A percentile compares a stretch with the other conserved stretches of the same genome.
phyloP scores from a whole-genome alignment of 2,113 vertebrate genomes.

The Neopipo cinnamomea region DNA sequence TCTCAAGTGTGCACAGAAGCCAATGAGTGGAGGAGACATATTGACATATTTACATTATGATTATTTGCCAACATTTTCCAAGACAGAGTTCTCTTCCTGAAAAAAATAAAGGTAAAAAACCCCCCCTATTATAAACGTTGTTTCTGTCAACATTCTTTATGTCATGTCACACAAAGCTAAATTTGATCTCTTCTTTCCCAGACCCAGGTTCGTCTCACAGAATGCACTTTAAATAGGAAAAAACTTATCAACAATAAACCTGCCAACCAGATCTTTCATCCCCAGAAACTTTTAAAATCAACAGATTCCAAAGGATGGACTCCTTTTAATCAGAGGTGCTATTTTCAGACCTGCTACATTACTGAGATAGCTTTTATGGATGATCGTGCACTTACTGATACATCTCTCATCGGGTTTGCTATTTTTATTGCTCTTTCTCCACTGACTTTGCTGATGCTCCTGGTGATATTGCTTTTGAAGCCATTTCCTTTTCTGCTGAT shows the following conservation, averaged over 20 bases:
- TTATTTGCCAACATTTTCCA: not conserved
- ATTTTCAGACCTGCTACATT: not conserved
- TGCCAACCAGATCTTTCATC: not conserved
- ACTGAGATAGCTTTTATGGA: not conserved
- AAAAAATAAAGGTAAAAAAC: not conserved
- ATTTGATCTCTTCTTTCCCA: not conserved
- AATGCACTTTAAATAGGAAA: not conserved
- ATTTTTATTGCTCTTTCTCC: not conserved
- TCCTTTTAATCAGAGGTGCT: not conserved
- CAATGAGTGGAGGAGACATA: not conserved
- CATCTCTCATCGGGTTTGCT: not conserved
- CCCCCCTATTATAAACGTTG: not conserved
- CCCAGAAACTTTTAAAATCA: not conserved
- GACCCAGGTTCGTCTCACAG: not conserved
- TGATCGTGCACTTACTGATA: not conserved
- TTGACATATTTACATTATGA: not conserved
- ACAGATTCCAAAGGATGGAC: not conserved
- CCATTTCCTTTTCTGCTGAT: not conserved
- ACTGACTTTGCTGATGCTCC: not conserved
- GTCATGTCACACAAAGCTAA: not conserved
- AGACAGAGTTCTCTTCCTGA: not conserved
- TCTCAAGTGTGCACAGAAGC: not conserved
- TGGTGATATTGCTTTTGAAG: not conserved
- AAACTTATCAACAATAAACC: not conserved
- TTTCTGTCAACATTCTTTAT: not conserved